These are phyloP conservation scores for Coccyzus lansbergi DNA, from an alignment of 2,797 vertebrate species.

Conservation along the genomic window DNA sequence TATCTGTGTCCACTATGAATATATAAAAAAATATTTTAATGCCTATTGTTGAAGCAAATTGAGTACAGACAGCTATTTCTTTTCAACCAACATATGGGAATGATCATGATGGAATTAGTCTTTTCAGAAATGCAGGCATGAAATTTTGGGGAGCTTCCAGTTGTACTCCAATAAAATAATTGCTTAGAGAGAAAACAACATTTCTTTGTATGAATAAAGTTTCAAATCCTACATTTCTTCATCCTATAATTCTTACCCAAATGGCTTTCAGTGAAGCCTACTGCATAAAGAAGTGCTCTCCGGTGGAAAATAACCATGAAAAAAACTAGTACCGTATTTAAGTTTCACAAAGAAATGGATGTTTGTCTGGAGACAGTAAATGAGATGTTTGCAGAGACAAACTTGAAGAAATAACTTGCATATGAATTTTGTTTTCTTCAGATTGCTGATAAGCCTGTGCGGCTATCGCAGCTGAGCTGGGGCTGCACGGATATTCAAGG, in stretches of 20 bases:
- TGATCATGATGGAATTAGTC: not conserved
- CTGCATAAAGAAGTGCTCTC: not conserved
- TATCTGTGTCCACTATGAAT: not conserved
- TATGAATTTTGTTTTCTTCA: not conserved
- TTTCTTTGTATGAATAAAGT: not conserved
- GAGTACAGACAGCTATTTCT: not conserved
- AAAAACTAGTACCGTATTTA: not conserved
- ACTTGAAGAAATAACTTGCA: not conserved
- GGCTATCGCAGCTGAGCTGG: not conserved
- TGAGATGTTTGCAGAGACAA: not conserved
- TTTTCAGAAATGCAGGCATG: not conserved
- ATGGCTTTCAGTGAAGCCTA: not conserved
- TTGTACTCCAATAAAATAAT: not conserved
- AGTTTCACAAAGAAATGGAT: not conserved
- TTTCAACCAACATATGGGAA: not conserved
- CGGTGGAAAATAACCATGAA: not conserved
- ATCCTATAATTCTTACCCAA: not conserved
- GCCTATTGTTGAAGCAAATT: not conserved
- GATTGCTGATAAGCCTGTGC: not conserved
- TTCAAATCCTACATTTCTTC: not conserved
- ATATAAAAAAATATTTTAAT: not conserved
- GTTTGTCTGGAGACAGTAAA: not conserved
- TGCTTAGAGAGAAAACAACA: not conserved
- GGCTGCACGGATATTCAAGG: not conserved
- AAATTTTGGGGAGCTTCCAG: slow-evolving; percentile 1